These are phyloP conservation scores for Eumacrocentrus americanus DNA, from an alignment of 2,888 invertebrate genomes.

Conservation along the genomic window DNA sequence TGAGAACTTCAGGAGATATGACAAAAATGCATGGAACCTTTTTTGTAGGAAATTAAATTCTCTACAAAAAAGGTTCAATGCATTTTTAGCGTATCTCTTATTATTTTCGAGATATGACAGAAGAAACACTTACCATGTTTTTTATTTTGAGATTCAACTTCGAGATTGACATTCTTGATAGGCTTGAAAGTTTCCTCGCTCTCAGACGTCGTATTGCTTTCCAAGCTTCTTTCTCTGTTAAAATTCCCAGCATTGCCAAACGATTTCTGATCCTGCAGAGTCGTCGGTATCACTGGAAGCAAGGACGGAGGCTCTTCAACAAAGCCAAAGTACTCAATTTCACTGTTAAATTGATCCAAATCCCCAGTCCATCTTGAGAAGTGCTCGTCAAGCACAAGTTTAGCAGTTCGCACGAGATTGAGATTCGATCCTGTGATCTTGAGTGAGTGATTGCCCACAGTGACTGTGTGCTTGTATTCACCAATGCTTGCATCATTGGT, in stretches of 20 bases:
- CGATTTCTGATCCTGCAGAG: conserved; percentile 16
- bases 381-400: conserved; percentile 86
- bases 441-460: conserved; percentile 80
- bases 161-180: no score
- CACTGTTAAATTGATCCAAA: conserved; percentile 48
- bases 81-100: background rate
- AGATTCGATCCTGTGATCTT: conserved; percentile 86
- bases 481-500: conserved; percentile 84
- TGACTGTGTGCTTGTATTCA: conserved; percentile 89
- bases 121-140: conserved; percentile 18
- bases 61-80: background rate
- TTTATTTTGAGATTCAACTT: conserved; percentile 13
- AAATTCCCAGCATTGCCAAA: conserved; percentile 35
- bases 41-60: background rate
- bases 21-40: background rate
- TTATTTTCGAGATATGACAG: background rate
- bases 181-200: conserved; percentile 53
- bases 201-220: conserved; percentile 51
- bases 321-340: conserved; percentile 56
- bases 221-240: conserved; percentile 47
- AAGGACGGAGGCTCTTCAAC: conserved; percentile 48
- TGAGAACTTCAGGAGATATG: background rate
- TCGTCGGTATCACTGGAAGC: conserved; percentile 29
- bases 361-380: conserved; percentile 62
- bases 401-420: conserved; percentile 85